Base-by-base conservation (phyloP, 2,797 vertebrate species). In the Halcyon chelicuti region DNA sequence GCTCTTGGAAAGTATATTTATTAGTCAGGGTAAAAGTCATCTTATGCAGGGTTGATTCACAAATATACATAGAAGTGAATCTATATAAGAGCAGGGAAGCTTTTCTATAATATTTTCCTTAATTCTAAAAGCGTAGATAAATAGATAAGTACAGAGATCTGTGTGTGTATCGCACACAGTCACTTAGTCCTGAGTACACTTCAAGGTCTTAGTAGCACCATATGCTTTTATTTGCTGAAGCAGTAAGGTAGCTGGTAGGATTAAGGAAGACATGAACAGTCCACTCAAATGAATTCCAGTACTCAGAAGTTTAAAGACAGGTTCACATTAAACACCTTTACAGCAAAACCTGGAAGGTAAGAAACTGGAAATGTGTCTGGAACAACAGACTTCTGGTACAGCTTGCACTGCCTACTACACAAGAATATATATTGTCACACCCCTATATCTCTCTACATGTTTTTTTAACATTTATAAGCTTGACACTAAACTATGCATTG, bases 1-100 rank as follows among this genome's bases (percentile, higher is more conserved):
- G 15, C 16, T 82, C 55, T 94, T 79, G 44, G 67, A 20, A 86
- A 90, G 2, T 4, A 3, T 4, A 40, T 96, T 96, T 96, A 96
- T 96, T 94, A 92, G 37, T 12, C 67, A 79, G 14, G 28, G 10
- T 22, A 61, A 60, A 67, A 72, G 26, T 40, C 25, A 73, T 11
- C 5, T 75, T 29, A 25, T 10, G 49, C 28, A 47, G 49, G 47
- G 14, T 16, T 39, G 20, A 66, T 22, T 86, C n/a, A 91, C 52
- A 92, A 66, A 58, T 22, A 62, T 5, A 78, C 14, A 63, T 0
- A 60, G 10, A 83, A 12, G 5, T 65, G 5, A 35, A 55, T 13
- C 35, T 26, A 42, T 0, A 25, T 13, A 71, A 29, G 8, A 66
- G 21, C 28, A 86, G n/a, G 28, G 7, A 63, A 84, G 4, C 6